Evolutionary conservation across 1,140 invertebrate species (phyloP).

Genomic region (Zaprionus nigranus): DNA sequence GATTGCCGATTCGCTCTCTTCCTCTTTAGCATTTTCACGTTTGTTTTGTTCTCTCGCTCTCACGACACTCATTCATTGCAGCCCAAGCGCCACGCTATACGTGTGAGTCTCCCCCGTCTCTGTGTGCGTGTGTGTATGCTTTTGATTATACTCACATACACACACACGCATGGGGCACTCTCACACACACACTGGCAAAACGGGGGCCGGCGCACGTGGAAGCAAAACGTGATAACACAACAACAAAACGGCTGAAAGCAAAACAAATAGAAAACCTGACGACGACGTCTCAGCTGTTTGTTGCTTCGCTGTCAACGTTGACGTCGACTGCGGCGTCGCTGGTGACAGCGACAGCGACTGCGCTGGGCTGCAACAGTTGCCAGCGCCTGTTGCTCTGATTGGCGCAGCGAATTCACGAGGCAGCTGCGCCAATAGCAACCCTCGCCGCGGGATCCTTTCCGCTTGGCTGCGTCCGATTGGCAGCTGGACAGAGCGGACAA

Average conservation of each 20-base stretch:
- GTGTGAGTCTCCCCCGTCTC: not conserved
- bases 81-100: conserved; percentile 46
- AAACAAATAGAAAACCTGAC: conserved; percentile 83
- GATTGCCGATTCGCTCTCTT: conserved; percentile 21
- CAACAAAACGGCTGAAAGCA: conserved; percentile 74
- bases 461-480: conserved; percentile 52
- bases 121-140: conserved; percentile 18
- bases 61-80: conserved; percentile 61
- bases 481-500: conserved; percentile 10
- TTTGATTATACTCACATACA: conserved; percentile 24
- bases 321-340: conserved; percentile 4
- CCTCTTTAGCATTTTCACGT: conserved; percentile 31
- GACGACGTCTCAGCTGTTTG: conserved; percentile 44
- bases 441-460: conserved; percentile 50
- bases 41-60: conserved; percentile 57
- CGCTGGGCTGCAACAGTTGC: conserved; percentile 30
- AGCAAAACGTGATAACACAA: conserved; percentile 81
- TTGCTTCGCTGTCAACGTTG: conserved; percentile 21
- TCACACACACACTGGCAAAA: conserved; percentile 30
- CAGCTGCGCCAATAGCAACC: conserved; percentile 53
- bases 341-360: conserved; percentile 10
- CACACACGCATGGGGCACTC: conserved; percentile 12
- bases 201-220: conserved; percentile 74
- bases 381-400: conserved; percentile 67
- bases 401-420: conserved; percentile 22